A percentile compares a stretch with the other conserved stretches of the same genome.
Evolutionary conservation across 2,888 invertebrate genomes (phyloP).

Genomic region (Nymphalis urticae): DNA sequence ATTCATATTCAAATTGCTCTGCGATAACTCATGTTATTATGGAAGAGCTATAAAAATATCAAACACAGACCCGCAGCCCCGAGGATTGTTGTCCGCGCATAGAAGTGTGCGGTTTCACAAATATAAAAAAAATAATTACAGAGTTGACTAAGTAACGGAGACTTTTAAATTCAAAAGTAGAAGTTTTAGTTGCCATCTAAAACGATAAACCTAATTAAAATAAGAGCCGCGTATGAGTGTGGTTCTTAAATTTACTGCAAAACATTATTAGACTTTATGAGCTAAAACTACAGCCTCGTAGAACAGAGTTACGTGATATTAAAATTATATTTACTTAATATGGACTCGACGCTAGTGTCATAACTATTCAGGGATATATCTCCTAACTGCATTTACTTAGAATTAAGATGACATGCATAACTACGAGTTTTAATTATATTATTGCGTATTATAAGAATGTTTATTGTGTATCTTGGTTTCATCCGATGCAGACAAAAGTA

Average conservation of each 20-base stretch:
- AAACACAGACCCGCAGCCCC: conserved; percentile 60
- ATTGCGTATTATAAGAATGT: too few species aligned
- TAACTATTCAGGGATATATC: conserved; percentile 31
- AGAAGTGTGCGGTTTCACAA: conserved; percentile 10
- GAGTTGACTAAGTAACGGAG: not conserved
- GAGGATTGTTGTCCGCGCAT: conserved; percentile 26
- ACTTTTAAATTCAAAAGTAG: conserved; percentile 1
- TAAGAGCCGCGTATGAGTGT: conserved; percentile 34
- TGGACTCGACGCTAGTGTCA: conserved; percentile 25
- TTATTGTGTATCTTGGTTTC: too few species aligned
- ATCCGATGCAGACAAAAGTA: too few species aligned
- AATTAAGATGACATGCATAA: conserved; percentile 16
- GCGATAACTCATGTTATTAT: conserved; percentile 75
- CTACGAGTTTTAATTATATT: not conserved
- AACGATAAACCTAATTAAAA: conserved; percentile 29
- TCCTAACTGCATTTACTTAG: conserved; percentile 22
- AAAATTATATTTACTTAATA: conserved; percentile 38
- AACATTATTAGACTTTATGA: conserved; percentile 37
- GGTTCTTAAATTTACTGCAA: conserved; percentile 36
- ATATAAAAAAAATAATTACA: conserved; percentile 7
- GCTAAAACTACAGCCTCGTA: conserved; percentile 34
- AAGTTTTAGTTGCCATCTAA: not conserved
- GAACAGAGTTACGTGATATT: conserved; percentile 36
- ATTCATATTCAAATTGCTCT: conserved; percentile 72
- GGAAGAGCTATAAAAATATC: conserved; percentile 75